These are phyloP conservation scores for Oithona nana DNA, from an alignment of 2,888 invertebrate species.

Conservation along the genomic window DNA sequence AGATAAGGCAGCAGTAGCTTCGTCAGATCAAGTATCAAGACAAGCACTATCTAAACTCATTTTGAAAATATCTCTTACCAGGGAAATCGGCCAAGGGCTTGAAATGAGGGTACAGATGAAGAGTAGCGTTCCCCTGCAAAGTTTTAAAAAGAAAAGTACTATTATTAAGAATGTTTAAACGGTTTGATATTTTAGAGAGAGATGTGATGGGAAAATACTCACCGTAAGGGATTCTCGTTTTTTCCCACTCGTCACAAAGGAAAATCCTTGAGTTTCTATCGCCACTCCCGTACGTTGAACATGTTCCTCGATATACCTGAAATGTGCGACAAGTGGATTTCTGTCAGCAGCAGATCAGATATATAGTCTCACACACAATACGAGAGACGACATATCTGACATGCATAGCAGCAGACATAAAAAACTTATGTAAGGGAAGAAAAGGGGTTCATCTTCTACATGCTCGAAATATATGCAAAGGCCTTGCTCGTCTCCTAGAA, in stretches of 20 bases:
- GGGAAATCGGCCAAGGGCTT: conserved; percentile 27
- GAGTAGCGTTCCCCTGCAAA: conserved; percentile 36
- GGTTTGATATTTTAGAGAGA: not conserved
- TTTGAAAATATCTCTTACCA: not conserved
- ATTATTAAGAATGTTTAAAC: not conserved
- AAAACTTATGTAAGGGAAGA: too few relatives aligned
- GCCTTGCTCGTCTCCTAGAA: too few relatives aligned
- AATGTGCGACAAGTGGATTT: not conserved
- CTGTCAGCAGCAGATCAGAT: not conserved
- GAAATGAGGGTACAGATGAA: conserved; percentile 37
- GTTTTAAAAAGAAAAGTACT: conserved; percentile 18
- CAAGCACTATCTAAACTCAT: too few relatives aligned
- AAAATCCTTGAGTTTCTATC: conserved; percentile 40
- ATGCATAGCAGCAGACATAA: too few relatives aligned
- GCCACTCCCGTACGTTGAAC: conserved; percentile 38
- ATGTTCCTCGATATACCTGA: conserved; percentile 38
- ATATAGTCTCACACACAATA: too few relatives aligned
- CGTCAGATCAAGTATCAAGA: too few relatives aligned
- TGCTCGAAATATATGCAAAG: too few relatives aligned
- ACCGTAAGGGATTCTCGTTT: conserved; percentile 37
- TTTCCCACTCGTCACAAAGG: conserved; percentile 36
- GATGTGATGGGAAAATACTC: conserved; percentile 14
- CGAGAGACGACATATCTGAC: too few relatives aligned
- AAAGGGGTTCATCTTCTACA: too few relatives aligned
- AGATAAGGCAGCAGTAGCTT: too few relatives aligned